phyloP scores from a whole-genome alignment of 2,797 vertebrate species.

The Triplophysa bombifrons region DNA sequence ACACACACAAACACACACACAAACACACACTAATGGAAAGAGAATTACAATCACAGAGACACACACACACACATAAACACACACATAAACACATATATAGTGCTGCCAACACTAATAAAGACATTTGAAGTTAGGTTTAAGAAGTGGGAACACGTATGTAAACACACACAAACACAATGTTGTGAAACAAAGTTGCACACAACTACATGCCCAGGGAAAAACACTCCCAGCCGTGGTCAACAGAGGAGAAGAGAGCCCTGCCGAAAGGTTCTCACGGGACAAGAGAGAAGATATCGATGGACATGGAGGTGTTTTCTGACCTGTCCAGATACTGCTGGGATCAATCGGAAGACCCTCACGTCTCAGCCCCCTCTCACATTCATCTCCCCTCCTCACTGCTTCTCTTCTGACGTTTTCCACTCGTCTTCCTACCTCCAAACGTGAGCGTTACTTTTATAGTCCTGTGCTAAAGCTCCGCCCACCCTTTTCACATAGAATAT shows the following conservation, averaged over 20 bases:
- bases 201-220: constrained; percentile 66
- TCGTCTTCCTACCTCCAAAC: constrained; percentile 65
- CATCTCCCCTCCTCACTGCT: constrained; percentile 65
- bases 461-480: constrained; percentile 49
- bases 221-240: constrained; percentile 70
- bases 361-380: constrained; percentile 59
- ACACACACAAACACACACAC: constrained; percentile 54
- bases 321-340: constrained; percentile 49
- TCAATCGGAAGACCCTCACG: constrained; percentile 43
- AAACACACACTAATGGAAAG: constrained; percentile 54
- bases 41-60: constrained; percentile 43
- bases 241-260: constrained; percentile 63
- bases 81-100: constrained; percentile 45
- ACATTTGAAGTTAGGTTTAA: constrained; percentile 73
- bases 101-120: constrained; percentile 59
- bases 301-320: constrained; percentile 42
- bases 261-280: constrained; percentile 56
- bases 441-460: constrained; percentile 25
- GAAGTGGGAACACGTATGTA: constrained; percentile 71
- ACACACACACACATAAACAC: constrained; percentile 40
- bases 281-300: constrained; percentile 58
- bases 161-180: constrained; percentile 58
- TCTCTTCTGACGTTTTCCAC: constrained; percentile 60
- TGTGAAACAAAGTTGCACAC: constrained; percentile 69
- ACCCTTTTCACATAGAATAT: background rate